Evolutionary conservation across 2,888 invertebrate genomes (phyloP), one percentile per base, ranked within the genome.

Genomic region (Hemistola chrysoprasaria): DNA sequence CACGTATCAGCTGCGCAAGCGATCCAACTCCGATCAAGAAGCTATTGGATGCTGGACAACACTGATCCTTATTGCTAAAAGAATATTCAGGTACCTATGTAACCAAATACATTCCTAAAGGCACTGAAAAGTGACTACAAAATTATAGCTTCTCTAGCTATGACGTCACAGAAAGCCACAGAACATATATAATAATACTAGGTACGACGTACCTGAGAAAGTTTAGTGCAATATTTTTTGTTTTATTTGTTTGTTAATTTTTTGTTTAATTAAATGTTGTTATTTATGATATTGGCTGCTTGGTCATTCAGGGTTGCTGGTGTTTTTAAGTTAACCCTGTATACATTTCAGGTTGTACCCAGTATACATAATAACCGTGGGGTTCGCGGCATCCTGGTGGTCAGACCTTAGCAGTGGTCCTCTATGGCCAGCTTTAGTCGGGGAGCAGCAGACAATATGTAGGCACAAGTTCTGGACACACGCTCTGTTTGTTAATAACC

Each of bases 1-100:
- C 32, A 56, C 65, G 3, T 60, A 62, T 45, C 60, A 54, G 20
- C 42, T 65, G 5, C 50, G 67, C n/a, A 29, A 50, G 2, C 32
- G 23, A 6, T 36, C 45, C 1, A 36, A 47, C 20, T 36, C 45
- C 1, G 36, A 47, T 11, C 40, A 43, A 6, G 20, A 41, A 0
- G 6, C 8, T 1, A 8, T 53, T 8, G 41, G 41, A 10, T 30
- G 32, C 23, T 32, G 29, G 10, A 8, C 40, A 8, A 27, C 52
- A 7, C 40, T 51, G 1, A 16, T 41, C 11, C 11, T 41, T 6
- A 27, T 56, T 8, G 27, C 36, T 1, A 56, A 45, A 31, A 42
- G 56, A 33, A 22, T 53, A 8, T 30, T 50, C 7, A 53, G 56
- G 56, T 56, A 16, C 4, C n/a, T 2, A 16, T 16, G 16, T 16